Evolutionary conservation across 2,797 vertebrate species (phyloP).

Genomic region (Euthynnus affinis): DNA sequence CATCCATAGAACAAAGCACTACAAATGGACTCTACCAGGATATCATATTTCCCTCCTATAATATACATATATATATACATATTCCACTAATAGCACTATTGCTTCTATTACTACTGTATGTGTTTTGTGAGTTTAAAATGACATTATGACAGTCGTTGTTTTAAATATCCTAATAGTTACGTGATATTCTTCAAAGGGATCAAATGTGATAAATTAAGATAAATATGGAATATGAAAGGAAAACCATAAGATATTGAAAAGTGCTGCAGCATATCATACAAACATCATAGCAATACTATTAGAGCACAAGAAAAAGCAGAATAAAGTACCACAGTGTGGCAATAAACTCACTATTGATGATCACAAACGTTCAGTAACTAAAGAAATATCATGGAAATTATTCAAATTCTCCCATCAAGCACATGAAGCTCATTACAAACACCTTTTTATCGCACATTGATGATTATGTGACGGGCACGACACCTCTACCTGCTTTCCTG

Average conservation of each 20-base stretch:
- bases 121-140: not conserved
- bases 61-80: too few relatives aligned
- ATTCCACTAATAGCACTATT: not conserved
- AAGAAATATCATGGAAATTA: not conserved
- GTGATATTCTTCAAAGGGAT: not conserved
- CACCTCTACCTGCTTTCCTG: slow-evolving; percentile 86
- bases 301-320: not conserved
- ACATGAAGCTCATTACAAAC: not conserved
- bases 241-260: not conserved
- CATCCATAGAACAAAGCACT: too few relatives aligned
- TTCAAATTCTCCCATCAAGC: too few relatives aligned
- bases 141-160: too few relatives aligned
- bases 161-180: not conserved
- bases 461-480: not conserved
- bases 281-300: not conserved
- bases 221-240: not conserved
- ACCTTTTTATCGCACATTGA: not conserved
- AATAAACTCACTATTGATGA: not conserved
- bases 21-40: too few relatives aligned
- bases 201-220: not conserved
- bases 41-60: not conserved
- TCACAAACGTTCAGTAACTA: not conserved
- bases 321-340: not conserved
- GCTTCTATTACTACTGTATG: too few relatives aligned
- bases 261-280: not conserved